Conservation (phyloP, 1,140 invertebrate genomes). For the Trinorchestia longiramus region DNA sequence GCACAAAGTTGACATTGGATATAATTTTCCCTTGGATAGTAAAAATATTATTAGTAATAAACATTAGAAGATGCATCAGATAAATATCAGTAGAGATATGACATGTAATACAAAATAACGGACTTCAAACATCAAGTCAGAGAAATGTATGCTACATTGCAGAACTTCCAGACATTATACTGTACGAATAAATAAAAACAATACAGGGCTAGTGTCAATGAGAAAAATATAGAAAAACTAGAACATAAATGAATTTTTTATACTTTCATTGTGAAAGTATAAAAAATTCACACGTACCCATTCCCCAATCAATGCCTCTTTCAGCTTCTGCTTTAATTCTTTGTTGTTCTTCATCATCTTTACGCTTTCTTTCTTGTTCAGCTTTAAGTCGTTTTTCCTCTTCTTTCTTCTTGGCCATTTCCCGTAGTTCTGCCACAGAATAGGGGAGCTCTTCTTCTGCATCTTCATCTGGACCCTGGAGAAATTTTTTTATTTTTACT, state of each 20-base stretch:
- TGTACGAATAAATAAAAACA: background rate
- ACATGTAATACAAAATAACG: too few species aligned
- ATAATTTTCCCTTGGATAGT: background rate
- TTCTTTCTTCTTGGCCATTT: conserved; percentile 74
- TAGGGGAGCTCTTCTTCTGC: conserved; percentile 87
- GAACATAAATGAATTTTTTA: too few species aligned
- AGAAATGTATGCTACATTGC: background rate
- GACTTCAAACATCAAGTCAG: background rate
- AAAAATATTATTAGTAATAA: background rate
- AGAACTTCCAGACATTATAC: background rate
- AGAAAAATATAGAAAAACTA: too few species aligned
- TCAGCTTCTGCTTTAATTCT: conserved; percentile 73
- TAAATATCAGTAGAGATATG: background rate
- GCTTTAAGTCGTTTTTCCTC: conserved; percentile 73
- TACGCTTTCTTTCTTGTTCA: conserved; percentile 71
- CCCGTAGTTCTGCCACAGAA: conserved; percentile 84
- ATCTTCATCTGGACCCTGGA: conserved; percentile 83
- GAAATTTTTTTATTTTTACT: too few species aligned
- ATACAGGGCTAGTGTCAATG: too few species aligned
- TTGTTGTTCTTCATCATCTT: conserved; percentile 71
- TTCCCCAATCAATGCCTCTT: conserved; percentile 90
- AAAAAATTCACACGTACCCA: conserved; percentile 75
- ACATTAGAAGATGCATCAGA: background rate
- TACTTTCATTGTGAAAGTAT: background rate
- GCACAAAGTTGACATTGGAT: background rate